phyloP scores from a whole-genome alignment of 2,888 invertebrate species.

The Coleophora deauratella region DNA sequence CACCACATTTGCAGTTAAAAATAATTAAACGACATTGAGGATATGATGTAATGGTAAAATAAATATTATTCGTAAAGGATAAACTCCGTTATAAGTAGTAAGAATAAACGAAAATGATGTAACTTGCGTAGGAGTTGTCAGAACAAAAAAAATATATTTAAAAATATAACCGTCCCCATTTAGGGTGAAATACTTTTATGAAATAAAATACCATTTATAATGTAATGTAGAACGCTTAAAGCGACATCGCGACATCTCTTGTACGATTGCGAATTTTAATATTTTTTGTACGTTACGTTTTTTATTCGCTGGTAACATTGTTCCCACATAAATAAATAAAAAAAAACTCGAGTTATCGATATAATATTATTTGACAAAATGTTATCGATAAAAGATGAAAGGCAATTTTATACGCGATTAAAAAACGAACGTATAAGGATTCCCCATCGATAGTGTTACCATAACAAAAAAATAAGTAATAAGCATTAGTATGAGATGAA shows the following conservation, averaged over 20 bases:
- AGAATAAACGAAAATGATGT: slow-evolving; percentile 47
- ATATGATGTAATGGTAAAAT: slow-evolving; percentile 31
- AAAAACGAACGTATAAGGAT: not conserved
- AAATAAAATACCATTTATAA: not conserved
- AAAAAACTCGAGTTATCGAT: no score
- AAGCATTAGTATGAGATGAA: no score
- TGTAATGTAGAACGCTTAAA: no score
- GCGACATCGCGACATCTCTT: not conserved
- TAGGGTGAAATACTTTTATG: not conserved
- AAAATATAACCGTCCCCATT: slow-evolving; percentile 15
- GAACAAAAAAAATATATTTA: slow-evolving; percentile 18
- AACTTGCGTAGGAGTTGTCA: slow-evolving; percentile 37
- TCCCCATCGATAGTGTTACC: slow-evolving; percentile 18
- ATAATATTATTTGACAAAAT: no score
- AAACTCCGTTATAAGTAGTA: slow-evolving; percentile 46
- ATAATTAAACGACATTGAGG: slow-evolving; percentile 24
- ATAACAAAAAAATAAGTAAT: slow-evolving; percentile 14
- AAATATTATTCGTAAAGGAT: slow-evolving; percentile 23
- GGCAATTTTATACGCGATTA: not conserved
- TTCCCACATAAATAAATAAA: no score
- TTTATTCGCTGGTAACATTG: no score
- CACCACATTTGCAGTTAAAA: slow-evolving; percentile 13
- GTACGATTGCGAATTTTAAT: not conserved
- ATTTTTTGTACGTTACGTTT: no score
- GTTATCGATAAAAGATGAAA: no score